Conservation (phyloP, 2,888 invertebrate genomes). For the Hyles lineata region DNA sequence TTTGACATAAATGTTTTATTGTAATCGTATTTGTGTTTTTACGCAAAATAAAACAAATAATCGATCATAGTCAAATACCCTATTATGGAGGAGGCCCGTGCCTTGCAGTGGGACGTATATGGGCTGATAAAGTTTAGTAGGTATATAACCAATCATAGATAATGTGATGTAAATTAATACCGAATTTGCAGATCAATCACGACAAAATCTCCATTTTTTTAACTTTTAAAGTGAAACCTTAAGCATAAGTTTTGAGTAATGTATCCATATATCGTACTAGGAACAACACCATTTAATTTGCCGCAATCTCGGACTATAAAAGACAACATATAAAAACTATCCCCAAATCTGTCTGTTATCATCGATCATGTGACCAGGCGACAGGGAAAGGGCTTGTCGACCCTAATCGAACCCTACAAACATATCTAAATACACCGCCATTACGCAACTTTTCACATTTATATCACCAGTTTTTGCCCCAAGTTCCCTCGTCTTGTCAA, state of each 20-base stretch:
- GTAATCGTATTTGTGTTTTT: too few species aligned
- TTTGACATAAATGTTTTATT: too few species aligned
- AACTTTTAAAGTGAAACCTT: too few species aligned
- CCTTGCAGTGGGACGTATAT: too few species aligned
- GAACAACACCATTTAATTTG: slow-evolving; percentile 37
- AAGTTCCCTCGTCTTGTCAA: slow-evolving; percentile 8
- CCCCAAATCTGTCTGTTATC: slow-evolving; percentile 73
- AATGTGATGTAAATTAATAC: too few species aligned
- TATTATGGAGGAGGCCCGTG: too few species aligned
- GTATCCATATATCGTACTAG: not conserved
- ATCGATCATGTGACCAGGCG: slow-evolving; percentile 73
- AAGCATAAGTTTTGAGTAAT: not conserved
- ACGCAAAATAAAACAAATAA: too few species aligned
- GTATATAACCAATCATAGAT: too few species aligned
- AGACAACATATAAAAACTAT: slow-evolving; percentile 70
- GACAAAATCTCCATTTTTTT: too few species aligned
- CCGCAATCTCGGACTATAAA: slow-evolving; percentile 40
- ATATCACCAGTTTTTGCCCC: slow-evolving; percentile 16
- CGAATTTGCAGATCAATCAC: too few species aligned
- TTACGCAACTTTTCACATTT: slow-evolving; percentile 37
- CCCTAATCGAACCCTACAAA: slow-evolving; percentile 78
- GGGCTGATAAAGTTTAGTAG: too few species aligned
- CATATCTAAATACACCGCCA: slow-evolving; percentile 45
- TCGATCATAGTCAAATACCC: too few species aligned
- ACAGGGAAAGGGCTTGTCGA: slow-evolving; percentile 79